Evolutionary conservation across 2,888 invertebrate genomes (phyloP).

Genomic region (Pollenia griseotomentosa): DNA sequence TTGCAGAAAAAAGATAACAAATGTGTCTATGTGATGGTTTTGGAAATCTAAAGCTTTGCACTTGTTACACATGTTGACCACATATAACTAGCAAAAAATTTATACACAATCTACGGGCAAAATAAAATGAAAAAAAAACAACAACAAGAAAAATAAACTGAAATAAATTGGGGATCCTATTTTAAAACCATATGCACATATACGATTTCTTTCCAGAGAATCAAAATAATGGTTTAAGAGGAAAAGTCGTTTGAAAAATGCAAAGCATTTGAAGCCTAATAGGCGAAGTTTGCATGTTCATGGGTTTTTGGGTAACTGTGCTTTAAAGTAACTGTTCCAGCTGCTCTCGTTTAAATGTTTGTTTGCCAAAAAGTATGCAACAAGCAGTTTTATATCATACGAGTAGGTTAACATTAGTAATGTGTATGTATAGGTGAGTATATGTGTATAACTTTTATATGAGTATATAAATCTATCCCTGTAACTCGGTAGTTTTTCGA

Average conservation of each 20-base stretch:
- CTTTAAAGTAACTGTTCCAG: background rate
- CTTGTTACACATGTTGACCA: slow-evolving; percentile 66
- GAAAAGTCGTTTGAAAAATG: background rate
- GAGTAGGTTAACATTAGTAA: background rate
- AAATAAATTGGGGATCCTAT: slow-evolving; percentile 58
- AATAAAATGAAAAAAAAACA: background rate
- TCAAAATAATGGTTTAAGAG: background rate
- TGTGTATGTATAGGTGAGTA: background rate
- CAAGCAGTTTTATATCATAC: slow-evolving; percentile 16
- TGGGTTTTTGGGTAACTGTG: too few relatives aligned
- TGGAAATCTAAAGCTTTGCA: slow-evolving; percentile 54
- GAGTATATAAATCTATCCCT: slow-evolving; percentile 63
- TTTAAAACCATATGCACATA: slow-evolving; percentile 34
- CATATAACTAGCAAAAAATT: slow-evolving; percentile 36
- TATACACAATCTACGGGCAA: slow-evolving; percentile 18
- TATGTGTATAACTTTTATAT: slow-evolving; percentile 18
- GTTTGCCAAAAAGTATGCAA: background rate
- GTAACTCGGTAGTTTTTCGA: slow-evolving; percentile 43
- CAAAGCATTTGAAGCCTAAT: too few relatives aligned
- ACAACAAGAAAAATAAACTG: slow-evolving; percentile 18
- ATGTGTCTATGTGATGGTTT: slow-evolving; percentile 54
- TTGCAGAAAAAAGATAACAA: slow-evolving; percentile 35
- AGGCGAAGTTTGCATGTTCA: too few relatives aligned
- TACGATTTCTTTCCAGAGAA: background rate
- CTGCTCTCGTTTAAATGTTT: background rate